These are phyloP conservation scores for Podarcis cretensis DNA, from an alignment of 2,113 vertebrate genomes.

Conservation along the genomic window DNA sequence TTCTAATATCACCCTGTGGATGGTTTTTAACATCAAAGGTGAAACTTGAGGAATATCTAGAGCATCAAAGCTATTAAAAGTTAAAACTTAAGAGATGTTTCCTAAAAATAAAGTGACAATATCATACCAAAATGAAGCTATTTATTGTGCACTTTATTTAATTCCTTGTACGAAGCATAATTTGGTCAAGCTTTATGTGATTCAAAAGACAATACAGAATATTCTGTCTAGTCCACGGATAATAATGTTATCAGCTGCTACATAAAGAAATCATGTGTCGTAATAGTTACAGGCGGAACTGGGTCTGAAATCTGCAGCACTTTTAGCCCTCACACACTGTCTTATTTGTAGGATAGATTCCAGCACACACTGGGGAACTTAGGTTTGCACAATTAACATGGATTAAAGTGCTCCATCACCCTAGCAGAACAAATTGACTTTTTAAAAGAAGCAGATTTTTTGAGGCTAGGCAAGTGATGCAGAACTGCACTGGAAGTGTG, in stretches of 20 bases:
- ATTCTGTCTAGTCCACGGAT: background rate
- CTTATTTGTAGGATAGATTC: too few relatives aligned
- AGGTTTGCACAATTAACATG: too few relatives aligned
- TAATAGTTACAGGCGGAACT: background rate
- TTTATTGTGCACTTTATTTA: background rate
- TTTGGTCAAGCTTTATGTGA: background rate
- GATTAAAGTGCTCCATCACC: too few relatives aligned
- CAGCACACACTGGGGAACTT: too few relatives aligned
- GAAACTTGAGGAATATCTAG: background rate
- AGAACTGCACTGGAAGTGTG: too few relatives aligned
- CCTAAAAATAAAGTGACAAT: background rate
- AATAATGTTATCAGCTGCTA: background rate
- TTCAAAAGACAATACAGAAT: background rate
- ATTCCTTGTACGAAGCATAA: background rate
- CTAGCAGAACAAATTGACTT: too few relatives aligned
- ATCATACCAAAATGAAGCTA: background rate
- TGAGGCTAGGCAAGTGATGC: too few relatives aligned
- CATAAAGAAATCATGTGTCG: background rate
- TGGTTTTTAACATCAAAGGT: background rate
- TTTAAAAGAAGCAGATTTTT: too few relatives aligned
- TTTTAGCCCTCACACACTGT: background rate
- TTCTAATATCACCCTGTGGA: background rate
- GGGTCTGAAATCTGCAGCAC: background rate
- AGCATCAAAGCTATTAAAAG: constrained; percentile 6
- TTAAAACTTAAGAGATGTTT: background rate